Conservation (phyloP, 2,797 vertebrate genomes). For the Masticophis lateralis region DNA sequence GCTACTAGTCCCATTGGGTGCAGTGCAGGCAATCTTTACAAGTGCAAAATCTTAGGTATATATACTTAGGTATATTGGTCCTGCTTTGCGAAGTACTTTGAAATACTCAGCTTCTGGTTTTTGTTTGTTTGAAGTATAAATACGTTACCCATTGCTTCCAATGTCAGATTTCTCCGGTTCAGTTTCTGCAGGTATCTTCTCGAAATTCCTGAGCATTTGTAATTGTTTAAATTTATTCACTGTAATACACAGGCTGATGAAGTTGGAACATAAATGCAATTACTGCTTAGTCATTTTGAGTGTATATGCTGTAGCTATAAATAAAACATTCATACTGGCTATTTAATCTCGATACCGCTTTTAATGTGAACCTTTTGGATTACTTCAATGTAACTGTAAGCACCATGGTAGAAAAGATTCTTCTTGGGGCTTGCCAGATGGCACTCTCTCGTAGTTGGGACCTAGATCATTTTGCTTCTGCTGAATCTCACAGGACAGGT, state of each 20-base stretch:
- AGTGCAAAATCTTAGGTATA: slow-evolving; percentile 20
- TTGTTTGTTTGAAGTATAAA: slow-evolving; percentile 51
- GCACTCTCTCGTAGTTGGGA: background rate
- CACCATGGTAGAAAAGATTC: background rate
- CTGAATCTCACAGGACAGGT: background rate
- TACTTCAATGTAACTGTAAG: background rate
- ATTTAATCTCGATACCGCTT: background rate
- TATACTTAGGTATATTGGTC: background rate
- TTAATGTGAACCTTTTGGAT: background rate
- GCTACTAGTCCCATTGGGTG: background rate
- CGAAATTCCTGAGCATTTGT: background rate
- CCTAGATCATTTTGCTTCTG: background rate
- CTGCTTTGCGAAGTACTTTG: background rate
- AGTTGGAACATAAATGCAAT: background rate
- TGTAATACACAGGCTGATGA: slow-evolving; percentile 3
- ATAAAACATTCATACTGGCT: slow-evolving; percentile 67
- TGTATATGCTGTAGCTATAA: slow-evolving; percentile 60
- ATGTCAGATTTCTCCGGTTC: slow-evolving; percentile 8
- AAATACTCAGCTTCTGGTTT: slow-evolving; percentile 40
- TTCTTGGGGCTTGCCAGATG: background rate
- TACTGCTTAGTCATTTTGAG: slow-evolving; percentile 58
- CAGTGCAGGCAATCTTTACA: slow-evolving; percentile 20
- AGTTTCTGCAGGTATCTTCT: slow-evolving; percentile 21
- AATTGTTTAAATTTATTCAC: slow-evolving; percentile 10
- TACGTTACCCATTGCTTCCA: slow-evolving; percentile 20